Evolutionary conservation across 2,797 vertebrate genomes (phyloP), one percentile per base, ranked within the genome.

Genomic region (Macropus fuliginosus): DNA sequence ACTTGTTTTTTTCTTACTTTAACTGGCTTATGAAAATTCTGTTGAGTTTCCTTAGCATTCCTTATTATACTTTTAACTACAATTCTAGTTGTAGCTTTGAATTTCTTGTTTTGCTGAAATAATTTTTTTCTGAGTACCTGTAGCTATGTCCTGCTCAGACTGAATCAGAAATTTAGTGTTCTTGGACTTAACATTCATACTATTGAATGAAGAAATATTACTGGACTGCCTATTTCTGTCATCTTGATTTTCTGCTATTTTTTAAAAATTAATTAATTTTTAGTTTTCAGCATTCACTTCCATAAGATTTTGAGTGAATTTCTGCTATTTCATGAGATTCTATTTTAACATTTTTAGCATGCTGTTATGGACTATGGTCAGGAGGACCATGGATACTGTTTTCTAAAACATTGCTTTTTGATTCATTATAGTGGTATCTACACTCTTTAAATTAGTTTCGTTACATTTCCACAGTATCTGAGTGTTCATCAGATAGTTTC

Each of bases 1-100:
- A 94, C 31, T 95, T 99, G 56, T 95, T 98, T 98, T 98, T 99
- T 99, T 90, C 99, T 99, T 92, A 99, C 98, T 98, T 99, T 99
- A 91, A 98, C 55, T 1, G 98, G 98, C 92, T 98, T 98, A 93
- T 97, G 98, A 87, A 95, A 97, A 96, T 98, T 98, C 91, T 98
- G 98, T 91, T 99, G 98, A 96, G 97, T 98, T 95, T 98, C 98
- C 95, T 99, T 98, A 0, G 98, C 98, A 74, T 98, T 99, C 94
- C 99, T 98, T 98, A 99, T 99, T 93, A 99, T 96, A 91, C 92
- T 95, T 97, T 95, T 95, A 93, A 96, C 89, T 92, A 98, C 98
- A 96, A 97, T 95, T 98, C 98, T 98, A 11, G 98, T 97, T 98
- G 98, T 98, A 52, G 97, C 98, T 99, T 74, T 97, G 98, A 5